Percentiles rank a stretch among this genome's conserved stretches.
phyloP scores from a whole-genome alignment of 2,113 vertebrate genomes.

The Lampris incognitus region DNA sequence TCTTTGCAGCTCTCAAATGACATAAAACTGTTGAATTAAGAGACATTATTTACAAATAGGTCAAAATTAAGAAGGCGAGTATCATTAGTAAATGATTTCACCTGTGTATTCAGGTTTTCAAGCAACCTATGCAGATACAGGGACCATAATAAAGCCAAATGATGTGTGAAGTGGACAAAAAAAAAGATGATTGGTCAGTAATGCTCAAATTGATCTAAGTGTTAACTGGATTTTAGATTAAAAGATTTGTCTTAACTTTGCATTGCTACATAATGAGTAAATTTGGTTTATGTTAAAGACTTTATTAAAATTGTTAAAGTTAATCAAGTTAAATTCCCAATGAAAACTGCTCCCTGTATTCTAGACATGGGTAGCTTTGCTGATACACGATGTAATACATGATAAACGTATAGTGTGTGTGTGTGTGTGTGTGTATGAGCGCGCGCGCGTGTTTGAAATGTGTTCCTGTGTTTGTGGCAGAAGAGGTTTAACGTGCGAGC shows the following conservation, averaged over 20 bases:
- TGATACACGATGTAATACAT: background rate
- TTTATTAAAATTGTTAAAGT: too few species aligned
- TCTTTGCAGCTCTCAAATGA: constrained; percentile 2
- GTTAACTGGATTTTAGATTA: constrained; percentile 15
- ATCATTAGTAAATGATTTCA: constrained; percentile 6
- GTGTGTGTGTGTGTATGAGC: constrained; percentile 45
- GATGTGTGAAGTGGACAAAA: background rate
- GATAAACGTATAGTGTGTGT: constrained; percentile 11
- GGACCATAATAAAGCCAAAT: background rate
- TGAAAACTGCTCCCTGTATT: background rate
- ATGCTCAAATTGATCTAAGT: constrained; percentile 32
- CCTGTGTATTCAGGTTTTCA: constrained; percentile 37
- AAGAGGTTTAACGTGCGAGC: constrained; percentile 40
- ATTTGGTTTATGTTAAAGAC: background rate
- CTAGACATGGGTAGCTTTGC: background rate
- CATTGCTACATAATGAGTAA: background rate
- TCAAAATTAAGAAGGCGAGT: constrained; percentile 3
- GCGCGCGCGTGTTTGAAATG: constrained; percentile 16
- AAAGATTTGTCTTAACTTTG: constrained; percentile 15
- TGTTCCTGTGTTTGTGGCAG: constrained; percentile 51
- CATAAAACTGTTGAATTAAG: constrained; percentile 32
- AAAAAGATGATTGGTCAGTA: constrained; percentile 14
- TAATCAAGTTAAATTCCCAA: too few species aligned
- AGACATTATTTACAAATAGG: constrained; percentile 43
- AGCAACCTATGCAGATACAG: constrained; percentile 47